phyloP scores from a whole-genome alignment of 2,888 invertebrate genomes.

The Chesias legatella region DNA sequence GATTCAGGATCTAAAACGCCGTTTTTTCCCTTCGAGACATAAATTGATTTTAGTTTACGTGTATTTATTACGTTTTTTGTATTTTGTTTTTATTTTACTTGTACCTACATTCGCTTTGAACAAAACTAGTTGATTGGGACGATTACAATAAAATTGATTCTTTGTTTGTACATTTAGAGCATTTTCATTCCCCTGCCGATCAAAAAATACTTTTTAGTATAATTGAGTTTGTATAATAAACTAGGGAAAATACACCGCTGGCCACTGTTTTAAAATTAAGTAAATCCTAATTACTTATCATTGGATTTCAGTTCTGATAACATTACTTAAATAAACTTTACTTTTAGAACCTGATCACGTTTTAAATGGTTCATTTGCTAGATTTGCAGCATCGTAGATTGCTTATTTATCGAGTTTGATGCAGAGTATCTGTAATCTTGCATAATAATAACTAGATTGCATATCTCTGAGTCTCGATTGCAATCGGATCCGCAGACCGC shows the following conservation, averaged over 20 bases:
- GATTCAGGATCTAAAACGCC: slow-evolving; percentile 16
- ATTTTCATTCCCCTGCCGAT: slow-evolving; percentile 16
- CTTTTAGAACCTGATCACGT: too few species aligned
- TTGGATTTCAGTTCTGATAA: too few species aligned
- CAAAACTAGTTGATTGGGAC: slow-evolving; percentile 24
- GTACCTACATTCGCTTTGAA: slow-evolving; percentile 20
- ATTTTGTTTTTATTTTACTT: slow-evolving; percentile 3
- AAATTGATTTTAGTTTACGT: slow-evolving; percentile 56
- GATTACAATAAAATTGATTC: slow-evolving; percentile 27
- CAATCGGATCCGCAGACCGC: slow-evolving; percentile 39
- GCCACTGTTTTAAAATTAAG: too few species aligned
- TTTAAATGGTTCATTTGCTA: too few species aligned
- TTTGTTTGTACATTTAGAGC: slow-evolving; percentile 23
- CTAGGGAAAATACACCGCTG: too few species aligned
- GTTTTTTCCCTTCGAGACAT: slow-evolving; percentile 38
- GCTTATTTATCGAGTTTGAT: neutral
- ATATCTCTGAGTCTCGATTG: slow-evolving; percentile 29
- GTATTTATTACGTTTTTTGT: slow-evolving; percentile 32
- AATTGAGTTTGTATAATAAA: too few species aligned
- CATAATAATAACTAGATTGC: slow-evolving; percentile 13
- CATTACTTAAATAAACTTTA: too few species aligned
- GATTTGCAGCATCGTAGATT: too few species aligned
- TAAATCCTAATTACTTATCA: too few species aligned
- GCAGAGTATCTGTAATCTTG: slow-evolving; percentile 5
- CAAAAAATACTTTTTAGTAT: slow-evolving; percentile 8